phyloP scores from a whole-genome alignment of 2,797 vertebrate genomes.

The Rhynchotus rufescens region DNA sequence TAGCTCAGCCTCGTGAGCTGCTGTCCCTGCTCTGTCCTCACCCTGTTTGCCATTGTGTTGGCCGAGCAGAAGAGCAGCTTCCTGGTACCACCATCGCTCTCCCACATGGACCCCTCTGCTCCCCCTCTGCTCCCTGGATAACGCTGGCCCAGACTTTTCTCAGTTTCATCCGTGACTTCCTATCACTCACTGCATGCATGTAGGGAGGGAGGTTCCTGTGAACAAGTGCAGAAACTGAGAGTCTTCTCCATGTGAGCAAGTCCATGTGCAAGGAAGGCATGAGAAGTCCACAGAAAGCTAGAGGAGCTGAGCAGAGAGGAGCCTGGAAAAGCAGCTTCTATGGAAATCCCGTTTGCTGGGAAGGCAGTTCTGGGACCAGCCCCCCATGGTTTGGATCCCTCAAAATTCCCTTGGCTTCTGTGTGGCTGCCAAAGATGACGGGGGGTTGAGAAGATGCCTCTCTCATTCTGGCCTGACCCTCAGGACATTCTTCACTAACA shows the following conservation, averaged over 20 bases:
- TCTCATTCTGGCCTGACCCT: not conserved
- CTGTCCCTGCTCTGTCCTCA: not conserved
- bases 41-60: not conserved
- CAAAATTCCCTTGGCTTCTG: not conserved
- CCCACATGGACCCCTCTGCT: not conserved
- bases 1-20: not conserved
- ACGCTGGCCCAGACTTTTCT: not conserved
- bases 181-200: not conserved
- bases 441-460: not conserved
- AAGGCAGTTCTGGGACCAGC: not conserved
- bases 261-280: not conserved
- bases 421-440: too few species aligned
- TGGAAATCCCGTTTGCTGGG: not conserved
- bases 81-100: not conserved
- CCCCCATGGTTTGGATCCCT: not conserved
- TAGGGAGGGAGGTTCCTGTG: not conserved
- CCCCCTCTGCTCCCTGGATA: not conserved
- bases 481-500: not conserved
- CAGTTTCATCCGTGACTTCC: not conserved
- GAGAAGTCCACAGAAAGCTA: not conserved
- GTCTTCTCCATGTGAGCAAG: not conserved
- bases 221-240: not conserved
- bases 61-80: not conserved
- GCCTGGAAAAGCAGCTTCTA: not conserved
- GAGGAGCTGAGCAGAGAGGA: not conserved